Percentiles rank a stretch among this genome's conserved stretches.
phyloP scores from a whole-genome alignment of 2,113 vertebrate genomes.

The Pogona vitticeps region DNA sequence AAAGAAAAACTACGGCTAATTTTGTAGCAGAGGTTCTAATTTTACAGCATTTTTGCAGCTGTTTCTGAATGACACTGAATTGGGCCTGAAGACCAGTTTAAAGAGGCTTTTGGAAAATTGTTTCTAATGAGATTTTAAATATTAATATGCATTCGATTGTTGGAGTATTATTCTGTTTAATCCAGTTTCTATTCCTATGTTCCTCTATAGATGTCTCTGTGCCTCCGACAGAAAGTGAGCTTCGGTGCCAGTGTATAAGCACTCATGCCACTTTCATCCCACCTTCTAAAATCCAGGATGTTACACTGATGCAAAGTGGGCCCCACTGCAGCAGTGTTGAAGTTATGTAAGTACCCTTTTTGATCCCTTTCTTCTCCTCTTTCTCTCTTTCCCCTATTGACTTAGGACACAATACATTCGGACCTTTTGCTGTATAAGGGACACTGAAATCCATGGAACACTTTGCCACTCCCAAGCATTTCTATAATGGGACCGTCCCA shows the following conservation, averaged over 20 bases:
- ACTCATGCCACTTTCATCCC: constrained; percentile 78
- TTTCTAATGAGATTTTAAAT: background rate
- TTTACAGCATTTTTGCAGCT: background rate
- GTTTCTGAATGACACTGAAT: background rate
- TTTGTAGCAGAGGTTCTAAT: background rate
- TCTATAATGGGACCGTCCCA: too few relatives aligned
- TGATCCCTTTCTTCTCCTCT: too few relatives aligned
- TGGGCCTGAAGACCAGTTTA: background rate
- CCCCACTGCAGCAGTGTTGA: constrained; percentile 85
- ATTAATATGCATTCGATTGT: too few relatives aligned
- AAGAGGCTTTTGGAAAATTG: background rate
- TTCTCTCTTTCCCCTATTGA: too few relatives aligned
- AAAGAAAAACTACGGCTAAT: too few relatives aligned
- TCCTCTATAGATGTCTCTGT: constrained; percentile 65
- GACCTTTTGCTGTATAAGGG: too few relatives aligned
- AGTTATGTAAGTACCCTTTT: constrained; percentile 86
- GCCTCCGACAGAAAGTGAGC: constrained; percentile 70
- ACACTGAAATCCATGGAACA: too few relatives aligned
- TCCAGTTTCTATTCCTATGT: rapidly evolving
- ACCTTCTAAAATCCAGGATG: constrained; percentile 74
- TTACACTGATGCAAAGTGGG: constrained; percentile 82
- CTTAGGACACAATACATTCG: too few relatives aligned
- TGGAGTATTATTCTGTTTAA: background rate
- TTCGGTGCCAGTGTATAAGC: constrained; percentile 84
- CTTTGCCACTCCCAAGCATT: too few relatives aligned